Evolutionary conservation across 2,888 invertebrate species (phyloP), one percentile per base, ranked within the genome.

Genomic region (Leucoma salicis): DNA sequence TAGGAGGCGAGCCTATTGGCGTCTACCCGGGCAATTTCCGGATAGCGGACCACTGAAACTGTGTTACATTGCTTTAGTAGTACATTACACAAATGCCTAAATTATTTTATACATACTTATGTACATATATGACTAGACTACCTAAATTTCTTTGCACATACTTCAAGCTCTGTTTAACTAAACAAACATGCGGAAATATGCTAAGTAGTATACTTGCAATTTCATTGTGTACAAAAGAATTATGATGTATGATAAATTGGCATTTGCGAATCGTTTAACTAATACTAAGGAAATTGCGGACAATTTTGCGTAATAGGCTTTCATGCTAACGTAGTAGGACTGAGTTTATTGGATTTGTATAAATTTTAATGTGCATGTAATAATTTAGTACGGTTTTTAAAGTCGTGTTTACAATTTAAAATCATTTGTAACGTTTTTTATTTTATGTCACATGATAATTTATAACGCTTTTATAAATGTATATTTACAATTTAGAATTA

Each of bases 231-330:
- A 76, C 78, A 55, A 56, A 86, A 79, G 86, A 86, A 88, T 88
- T 88, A 88, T 88, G 87, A 87, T 74, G 86, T 84, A 87, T 85
- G 80, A 76, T 78, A 80, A 86, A 86, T 86, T 71, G 78, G 74
- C 83, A 84, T 87, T 87, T 81, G 87, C 80, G 72, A 85, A 84
- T 78, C 86, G 86, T 86, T 87, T 88, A 86, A 75, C 78, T 74
- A 76, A 75, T 81, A 78, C 70, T 60, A 64, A 68, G 83, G 81
- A 87, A 88, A 88, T 88, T 88, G 87, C 78, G 71, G 74, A 79
- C 86, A 81, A 86, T 88, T 88, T 85, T 64, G 59, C 71, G 74
- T 86, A 87, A 87, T 87, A 78, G 80, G 65, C 75, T 73, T 80
- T 75, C 63, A 74, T 74, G 69, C 53, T 50, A 46, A 18, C 24